Evolutionary conservation across 2,888 invertebrate genomes (phyloP).

Genomic region (Epinotia brunnichana): DNA sequence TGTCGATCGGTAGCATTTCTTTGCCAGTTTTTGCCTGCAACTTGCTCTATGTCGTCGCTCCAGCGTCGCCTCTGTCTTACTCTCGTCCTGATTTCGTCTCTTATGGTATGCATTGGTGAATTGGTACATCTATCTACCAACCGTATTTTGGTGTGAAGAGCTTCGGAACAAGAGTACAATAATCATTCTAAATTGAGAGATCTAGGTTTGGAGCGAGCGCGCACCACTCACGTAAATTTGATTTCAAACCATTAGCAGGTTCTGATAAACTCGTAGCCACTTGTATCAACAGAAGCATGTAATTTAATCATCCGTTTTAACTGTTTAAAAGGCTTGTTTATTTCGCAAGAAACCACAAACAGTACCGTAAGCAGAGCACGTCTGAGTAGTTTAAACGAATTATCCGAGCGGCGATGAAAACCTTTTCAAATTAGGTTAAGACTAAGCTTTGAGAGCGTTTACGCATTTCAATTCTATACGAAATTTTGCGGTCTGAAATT

Average conservation of each 20-base stretch:
- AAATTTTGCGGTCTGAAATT: neutral
- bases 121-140: too few species aligned
- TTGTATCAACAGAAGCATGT: neutral
- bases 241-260: neutral
- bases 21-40: too few species aligned
- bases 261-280: neutral
- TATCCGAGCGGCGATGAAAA: neutral
- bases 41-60: too few species aligned
- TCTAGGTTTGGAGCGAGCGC: too few species aligned
- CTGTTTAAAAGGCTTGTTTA: conserved; percentile 4
- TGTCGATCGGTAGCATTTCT: too few species aligned
- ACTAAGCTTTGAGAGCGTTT: neutral
- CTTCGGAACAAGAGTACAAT: too few species aligned
- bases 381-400: conserved; percentile 1
- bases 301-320: neutral
- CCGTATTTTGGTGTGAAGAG: too few species aligned
- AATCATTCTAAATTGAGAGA: too few species aligned
- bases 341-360: neutral
- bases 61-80: too few species aligned
- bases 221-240: neutral
- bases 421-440: conserved; percentile 1
- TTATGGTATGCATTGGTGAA: too few species aligned
- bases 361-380: neutral
- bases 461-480: neutral
- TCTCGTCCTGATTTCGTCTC: too few species aligned